Evolutionary conservation across 2,797 vertebrate species (phyloP).

Genomic region (Acipenser transmontanus): DNA sequence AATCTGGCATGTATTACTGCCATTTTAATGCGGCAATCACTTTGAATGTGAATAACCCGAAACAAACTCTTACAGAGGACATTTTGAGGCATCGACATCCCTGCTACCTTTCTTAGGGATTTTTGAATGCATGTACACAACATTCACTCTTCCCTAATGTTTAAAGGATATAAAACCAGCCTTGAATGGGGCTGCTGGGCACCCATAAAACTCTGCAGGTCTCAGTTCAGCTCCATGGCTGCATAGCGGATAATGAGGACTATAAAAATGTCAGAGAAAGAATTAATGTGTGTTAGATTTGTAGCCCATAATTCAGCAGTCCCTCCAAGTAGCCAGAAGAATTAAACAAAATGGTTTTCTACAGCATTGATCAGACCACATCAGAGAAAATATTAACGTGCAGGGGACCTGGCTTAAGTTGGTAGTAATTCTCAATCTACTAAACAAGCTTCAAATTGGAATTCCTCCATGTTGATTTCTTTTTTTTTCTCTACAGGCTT

Average conservation of each 20-base stretch:
- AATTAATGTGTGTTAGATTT: conserved; percentile 91
- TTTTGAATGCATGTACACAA: conserved; percentile 17
- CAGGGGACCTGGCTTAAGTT: conserved; percentile 74
- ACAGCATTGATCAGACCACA: conserved; percentile 87
- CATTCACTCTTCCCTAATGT: conserved; percentile 10
- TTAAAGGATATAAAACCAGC: conserved; percentile 58
- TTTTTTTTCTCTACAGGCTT: conserved; percentile 32
- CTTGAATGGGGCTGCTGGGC: conserved; percentile 76
- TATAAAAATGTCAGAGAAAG: conserved; percentile 97
- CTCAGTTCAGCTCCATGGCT: conserved; percentile 84
- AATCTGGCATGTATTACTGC: conserved; percentile 68
- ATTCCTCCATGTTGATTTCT: conserved; percentile 31
- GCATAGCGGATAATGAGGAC: conserved; percentile 98
- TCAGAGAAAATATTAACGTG: conserved; percentile 84
- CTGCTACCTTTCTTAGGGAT: background rate
- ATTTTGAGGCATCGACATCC: background rate
- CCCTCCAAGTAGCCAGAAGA: conserved; percentile 95
- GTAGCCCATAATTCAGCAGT: conserved; percentile 90
- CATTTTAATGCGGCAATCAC: conserved; percentile 56
- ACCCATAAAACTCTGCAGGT: conserved; percentile 77
- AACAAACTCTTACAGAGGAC: conserved; percentile 24
- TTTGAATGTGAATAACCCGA: conserved; percentile 58
- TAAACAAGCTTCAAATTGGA: conserved; percentile 50
- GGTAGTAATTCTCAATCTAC: conserved; percentile 65
- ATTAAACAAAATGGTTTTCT: conserved; percentile 97